A percentile compares a stretch with the other conserved stretches of the same genome.
Conservation (phyloP, 2,888 invertebrate genomes). For the Agapostemon virescens region DNA sequence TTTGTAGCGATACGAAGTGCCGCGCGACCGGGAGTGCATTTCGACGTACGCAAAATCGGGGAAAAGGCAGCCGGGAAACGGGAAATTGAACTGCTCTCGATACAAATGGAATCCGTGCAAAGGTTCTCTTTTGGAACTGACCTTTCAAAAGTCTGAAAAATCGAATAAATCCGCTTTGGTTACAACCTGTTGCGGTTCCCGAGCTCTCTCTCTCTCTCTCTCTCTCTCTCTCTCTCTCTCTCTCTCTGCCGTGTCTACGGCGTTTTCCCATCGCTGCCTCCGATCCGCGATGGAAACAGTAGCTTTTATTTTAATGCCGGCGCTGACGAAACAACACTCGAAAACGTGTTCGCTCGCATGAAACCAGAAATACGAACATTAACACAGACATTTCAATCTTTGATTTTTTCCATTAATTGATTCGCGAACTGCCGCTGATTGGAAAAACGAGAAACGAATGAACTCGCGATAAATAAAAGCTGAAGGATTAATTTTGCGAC, state of each 20-base stretch:
- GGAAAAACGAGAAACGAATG: neutral
- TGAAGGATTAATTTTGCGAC: neutral
- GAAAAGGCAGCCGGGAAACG: conserved; percentile 15
- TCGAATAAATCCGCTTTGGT: conserved; percentile 25
- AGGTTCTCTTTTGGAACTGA: neutral
- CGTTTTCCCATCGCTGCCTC: conserved; percentile 3
- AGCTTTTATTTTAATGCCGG: neutral
- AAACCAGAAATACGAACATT: neutral
- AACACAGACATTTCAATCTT: neutral
- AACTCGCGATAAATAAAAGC: neutral
- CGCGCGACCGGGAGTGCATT: neutral
- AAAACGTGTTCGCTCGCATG: neutral
- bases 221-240: too few species aligned
- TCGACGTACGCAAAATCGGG: neutral
- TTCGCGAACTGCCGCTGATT: neutral
- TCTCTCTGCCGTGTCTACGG: conserved; percentile 4
- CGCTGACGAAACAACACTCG: neutral
- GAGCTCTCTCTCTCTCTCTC: too few species aligned
- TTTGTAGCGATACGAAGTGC: neutral
- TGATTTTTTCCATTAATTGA: neutral
- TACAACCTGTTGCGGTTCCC: conserved; percentile 47
- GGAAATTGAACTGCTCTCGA: conserved; percentile 15
- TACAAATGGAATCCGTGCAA: conserved; percentile 11
- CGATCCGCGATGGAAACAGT: neutral
- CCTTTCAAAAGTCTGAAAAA: conserved; percentile 32